phyloP scores from a whole-genome alignment of 2,797 vertebrate genomes.

The Leptoclinus maculatus region DNA sequence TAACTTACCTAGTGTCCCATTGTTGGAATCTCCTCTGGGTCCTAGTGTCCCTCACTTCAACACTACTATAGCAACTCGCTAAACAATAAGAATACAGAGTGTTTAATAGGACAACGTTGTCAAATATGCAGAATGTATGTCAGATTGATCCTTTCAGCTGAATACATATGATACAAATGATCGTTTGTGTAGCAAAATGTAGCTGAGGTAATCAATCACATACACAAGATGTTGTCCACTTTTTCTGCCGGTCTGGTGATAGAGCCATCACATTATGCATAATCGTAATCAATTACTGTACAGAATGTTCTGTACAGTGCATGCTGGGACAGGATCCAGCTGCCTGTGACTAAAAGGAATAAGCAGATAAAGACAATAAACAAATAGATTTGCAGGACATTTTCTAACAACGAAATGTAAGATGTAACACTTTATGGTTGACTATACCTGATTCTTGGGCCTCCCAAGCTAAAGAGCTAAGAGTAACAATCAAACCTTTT shows the following conservation, averaged over 20 bases:
- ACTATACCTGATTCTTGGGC: background rate
- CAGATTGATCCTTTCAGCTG: conserved; percentile 4
- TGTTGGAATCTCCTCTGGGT: too few species aligned
- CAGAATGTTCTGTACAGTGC: background rate
- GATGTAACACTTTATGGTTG: background rate
- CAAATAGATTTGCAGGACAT: background rate
- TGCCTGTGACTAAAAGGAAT: background rate
- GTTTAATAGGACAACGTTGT: background rate
- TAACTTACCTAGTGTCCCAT: too few species aligned
- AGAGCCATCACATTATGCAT: background rate
- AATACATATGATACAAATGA: conserved; percentile 1
- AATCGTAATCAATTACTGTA: too few species aligned
- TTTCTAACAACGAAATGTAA: background rate
- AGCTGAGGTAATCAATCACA: conserved; percentile 17
- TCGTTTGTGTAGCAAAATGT: background rate
- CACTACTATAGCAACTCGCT: too few species aligned
- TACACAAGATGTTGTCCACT: background rate
- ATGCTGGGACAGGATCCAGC: background rate
- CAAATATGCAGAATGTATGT: background rate
- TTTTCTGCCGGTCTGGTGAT: background rate
- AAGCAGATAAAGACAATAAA: background rate
- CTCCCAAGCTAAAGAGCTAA: background rate
- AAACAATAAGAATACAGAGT: background rate
- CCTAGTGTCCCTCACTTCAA: too few species aligned
- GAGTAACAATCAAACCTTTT: background rate